Base-by-base conservation (phyloP, 2,113 vertebrate species). In the Scophthalmus maximus region DNA sequence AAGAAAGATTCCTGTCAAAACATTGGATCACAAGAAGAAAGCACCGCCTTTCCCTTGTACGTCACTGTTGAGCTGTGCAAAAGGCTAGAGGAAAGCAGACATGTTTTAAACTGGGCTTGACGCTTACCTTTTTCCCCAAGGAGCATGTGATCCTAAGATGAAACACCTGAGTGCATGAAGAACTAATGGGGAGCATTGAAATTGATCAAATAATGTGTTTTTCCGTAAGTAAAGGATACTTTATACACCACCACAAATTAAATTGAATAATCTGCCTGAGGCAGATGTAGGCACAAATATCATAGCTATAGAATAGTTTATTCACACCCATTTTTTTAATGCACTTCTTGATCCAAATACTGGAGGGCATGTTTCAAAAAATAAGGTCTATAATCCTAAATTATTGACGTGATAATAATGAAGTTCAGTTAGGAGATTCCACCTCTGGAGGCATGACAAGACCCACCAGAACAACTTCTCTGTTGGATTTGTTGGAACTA, bases 1-100 rank as follows among this genome's bases (percentile, higher is more conserved):
- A 92, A 90, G 71, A 68, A 47, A 38, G 73, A 60, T 69, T 88
- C 79, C 73, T 88, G 47, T 86, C 83, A 55, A 88, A 90, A 89
- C 83, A 79, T 67, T 83, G 23, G 53, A 67, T 36, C 70, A 38
- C 55, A 29, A 62, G 56, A 73, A 81, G 44, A 77, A 78, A 51
- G 63, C 30, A 30, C 17, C 52, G 73, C 58, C 47, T 75, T 82
- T 59, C n/a, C 56, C 17, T 50, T 59, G 20, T 47, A 67, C 27
- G 22, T 81, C 56, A 73, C 57, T 22, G 26, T 30, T 67, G 12
- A 52, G 58, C 44, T 34, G 20, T 56, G 29, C 8, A 34, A 7
- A 18, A 18, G 27, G 27, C 22, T 7, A 49, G 46, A 49, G 18
- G 2, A 10, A 23, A 49, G 47, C 47, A 50, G 20, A 50, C 22